A percentile compares a stretch with the other conserved stretches of the same genome.
Conservation (phyloP, 2,113 vertebrate species). For the Cercopithecus mona region DNA sequence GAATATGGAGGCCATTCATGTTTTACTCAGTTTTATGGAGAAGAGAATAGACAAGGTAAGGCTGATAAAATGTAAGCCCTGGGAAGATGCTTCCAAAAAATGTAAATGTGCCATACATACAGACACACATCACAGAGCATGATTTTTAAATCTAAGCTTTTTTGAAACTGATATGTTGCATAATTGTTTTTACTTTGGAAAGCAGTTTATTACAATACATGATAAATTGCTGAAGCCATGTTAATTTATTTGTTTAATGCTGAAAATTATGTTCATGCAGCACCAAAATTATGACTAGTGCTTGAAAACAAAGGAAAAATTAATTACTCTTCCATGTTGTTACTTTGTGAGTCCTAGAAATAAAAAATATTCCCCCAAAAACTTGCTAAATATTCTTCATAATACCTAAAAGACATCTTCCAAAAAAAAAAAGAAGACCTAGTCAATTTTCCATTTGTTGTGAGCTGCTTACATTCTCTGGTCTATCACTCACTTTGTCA, state of each 20-base stretch:
- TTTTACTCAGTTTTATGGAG: constrained; percentile 96
- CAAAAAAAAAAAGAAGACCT: background rate
- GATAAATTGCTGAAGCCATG: background rate
- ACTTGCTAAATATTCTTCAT: background rate
- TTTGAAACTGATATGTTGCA: background rate
- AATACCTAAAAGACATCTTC: background rate
- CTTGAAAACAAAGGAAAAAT: constrained; percentile 40
- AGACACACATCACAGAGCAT: background rate
- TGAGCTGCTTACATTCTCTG: constrained; percentile 40
- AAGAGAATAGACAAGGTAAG: constrained; percentile 98
- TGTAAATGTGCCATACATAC: background rate
- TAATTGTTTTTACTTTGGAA: background rate
- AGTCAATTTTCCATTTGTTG: background rate
- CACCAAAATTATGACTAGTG: constrained; percentile 2
- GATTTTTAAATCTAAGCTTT: background rate
- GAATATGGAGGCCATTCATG: constrained; percentile 93
- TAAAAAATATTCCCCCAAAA: constrained; percentile 31
- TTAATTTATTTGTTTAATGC: constrained; percentile 43
- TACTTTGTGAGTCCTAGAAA: constrained; percentile 26
- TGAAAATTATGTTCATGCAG: constrained; percentile 29
- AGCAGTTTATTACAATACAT: background rate
- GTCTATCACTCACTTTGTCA: background rate
- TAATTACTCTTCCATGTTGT: background rate
- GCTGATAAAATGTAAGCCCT: background rate
- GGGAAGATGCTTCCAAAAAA: background rate